Evolutionary conservation across 2,797 vertebrate genomes (phyloP), one percentile per base, ranked within the genome.

Genomic region (Ara ararauna): DNA sequence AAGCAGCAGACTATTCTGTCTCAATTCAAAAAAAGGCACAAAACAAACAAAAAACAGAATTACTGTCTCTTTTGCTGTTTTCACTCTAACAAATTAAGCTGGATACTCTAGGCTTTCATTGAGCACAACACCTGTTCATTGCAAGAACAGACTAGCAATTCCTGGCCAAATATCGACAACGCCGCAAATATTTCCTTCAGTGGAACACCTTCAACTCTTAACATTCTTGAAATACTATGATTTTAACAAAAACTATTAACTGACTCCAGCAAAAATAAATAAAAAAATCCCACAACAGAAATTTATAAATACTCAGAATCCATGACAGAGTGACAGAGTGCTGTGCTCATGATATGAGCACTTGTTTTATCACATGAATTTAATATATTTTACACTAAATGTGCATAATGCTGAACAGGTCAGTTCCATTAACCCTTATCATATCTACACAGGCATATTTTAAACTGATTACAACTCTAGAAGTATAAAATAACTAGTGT

Each of bases 291-390:
- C 32, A 56, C 21, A 56, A n/a, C 32, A 56, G 32, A 23, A 56
- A 56, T 40, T 47, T 23, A 48, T 18, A 70, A 32, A 56, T 34
- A 92, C 7, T 72, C 40, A 9, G 19, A 81, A 64, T 32, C 64
- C 19, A 53, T n/a, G 18, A 38, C 16, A 84, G 34, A 71, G 62
- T n/a, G 18, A 38, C 16, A 84, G 34, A 71, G 62, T 12, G 2
- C 9, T 32, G 9, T 1, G 7, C 4, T 84, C 74, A 34, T 0
- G 1, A 15, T 19, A 51, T 21, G 1, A 58, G 4, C 14, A 27
- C 16, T 77, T 60, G 4, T 62, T 91, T 64, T 67, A 50, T 22
- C 19, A 47, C 13, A 27, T 26, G 45, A 68, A 64, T 44, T 17
- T 47, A 53, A 5, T 9, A 29, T 5, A 13, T 74, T 90, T 89